Base-by-base conservation (phyloP, 2,113 vertebrate genomes). In the Pungitius pungitius region DNA sequence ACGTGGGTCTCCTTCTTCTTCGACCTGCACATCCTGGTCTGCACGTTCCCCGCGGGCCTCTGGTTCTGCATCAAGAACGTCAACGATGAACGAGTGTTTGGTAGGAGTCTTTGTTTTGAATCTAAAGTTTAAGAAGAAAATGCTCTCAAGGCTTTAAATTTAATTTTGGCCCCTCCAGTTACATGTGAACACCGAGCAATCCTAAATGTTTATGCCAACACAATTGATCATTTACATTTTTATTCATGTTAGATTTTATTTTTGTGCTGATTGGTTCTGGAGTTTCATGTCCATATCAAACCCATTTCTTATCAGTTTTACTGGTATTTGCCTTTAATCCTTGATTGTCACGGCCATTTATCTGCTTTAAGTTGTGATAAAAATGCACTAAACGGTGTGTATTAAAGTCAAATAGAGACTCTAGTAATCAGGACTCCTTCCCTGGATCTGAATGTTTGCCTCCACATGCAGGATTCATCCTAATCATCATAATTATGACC, bases 1-100 rank as follows among this genome's bases (percentile, higher is more conserved):
- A 98, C 97, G 56, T 99, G 97, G 97, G 97, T 99, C 75, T 98
- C 97, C 87, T 99, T 99, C 94, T 99, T 99, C 94, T 99, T 99
- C 88, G 98, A 99, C 94, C 97, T 99, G 65, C 98, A 99, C 94
- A 99, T 99, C 94, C 94, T 99, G 91, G 97, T 99, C 77, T 99
- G 97, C 95, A 99, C 97, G 69, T 99, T 99, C 92, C 98, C 97
- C 86, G 97, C 98, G 64, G 97, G 98, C 82, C 96, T 99, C 45
- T 99, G 97, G 97, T 98, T 98, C 95, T 98, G 97, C 92, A 97
- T 98, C 94, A 99, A 97, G 94, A 98, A 98, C 90, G 95, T 99
- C 95, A 99, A 96, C 42, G 97, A 98, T 77, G 97, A 98, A 86
- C 94, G 97, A 84, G 96, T 98, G 69, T 99, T 99, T 88, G 97